Evolutionary conservation across 2,113 vertebrate genomes (phyloP), one percentile per base, ranked within the genome.

Genomic region (Cyprinodon tularosa): DNA sequence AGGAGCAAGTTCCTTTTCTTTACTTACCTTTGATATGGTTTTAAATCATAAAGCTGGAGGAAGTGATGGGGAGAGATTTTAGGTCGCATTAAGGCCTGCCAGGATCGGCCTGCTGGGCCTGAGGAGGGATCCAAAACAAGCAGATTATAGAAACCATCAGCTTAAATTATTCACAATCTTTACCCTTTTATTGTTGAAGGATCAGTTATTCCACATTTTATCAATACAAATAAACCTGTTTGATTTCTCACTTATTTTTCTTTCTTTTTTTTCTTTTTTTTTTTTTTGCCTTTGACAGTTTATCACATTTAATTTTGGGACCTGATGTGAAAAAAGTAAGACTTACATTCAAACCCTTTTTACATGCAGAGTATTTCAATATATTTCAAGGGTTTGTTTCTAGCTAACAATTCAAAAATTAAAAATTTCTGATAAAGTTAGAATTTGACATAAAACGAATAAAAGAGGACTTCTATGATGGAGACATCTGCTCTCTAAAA

Each of bases 41-140:
- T 71, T 50, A 83, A 86, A 83, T 89, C 47, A 62, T 68, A 70
- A 84, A 74, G 81, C 74, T 74, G 44, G 44, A 78, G 78, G 72
- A 45, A 69, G 36, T 14, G 63, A 57, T 20, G 64, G 36, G n/a
- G 42, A 40, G 45, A 44, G 70, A 73, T 76, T 66, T 88, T 70
- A 72, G 22, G 84, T 75, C 36, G 48, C 62, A 68, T 44, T 38
- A 71, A 86, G 89, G 84, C 83, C 84, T 90, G 68, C 86, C 85
- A 87, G 74, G 82, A 69, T 77, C 76, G 86, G 86, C 90, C 87
- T 87, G 81, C 81, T 68, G 87, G 90, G 84, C 87, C 84, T 72
- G 37, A 68, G 74, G 72, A 70, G 66, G 36, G 65, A 88, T 82
- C 78, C 81, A 87, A 83, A n/a, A 82, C 53, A 85, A 81, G 69